Percentiles rank a stretch among this genome's conserved stretches.
Conservation (phyloP, 1,140 invertebrate genomes). For the Grapholita molesta region DNA sequence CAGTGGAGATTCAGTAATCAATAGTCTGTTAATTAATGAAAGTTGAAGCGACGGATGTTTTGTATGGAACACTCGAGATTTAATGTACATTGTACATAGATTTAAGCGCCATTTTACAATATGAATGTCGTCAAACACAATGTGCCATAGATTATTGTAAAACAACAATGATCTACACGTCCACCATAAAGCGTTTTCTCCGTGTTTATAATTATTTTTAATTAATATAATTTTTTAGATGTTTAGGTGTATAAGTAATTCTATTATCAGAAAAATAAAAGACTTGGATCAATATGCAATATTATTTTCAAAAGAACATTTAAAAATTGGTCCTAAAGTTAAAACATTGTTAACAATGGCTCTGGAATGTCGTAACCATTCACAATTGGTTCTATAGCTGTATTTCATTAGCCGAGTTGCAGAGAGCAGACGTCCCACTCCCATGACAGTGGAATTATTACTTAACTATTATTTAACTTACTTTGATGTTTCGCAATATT, state of each 20-base stretch:
- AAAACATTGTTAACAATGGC: slow-evolving; percentile 76
- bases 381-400: slow-evolving; percentile 53
- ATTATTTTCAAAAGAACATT: slow-evolving; percentile 77
- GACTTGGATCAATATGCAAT: slow-evolving; percentile 66
- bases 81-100: background rate
- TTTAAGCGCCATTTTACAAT: background rate
- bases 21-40: background rate
- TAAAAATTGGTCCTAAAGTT: slow-evolving; percentile 76
- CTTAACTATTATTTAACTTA: slow-evolving; percentile 5
- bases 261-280: slow-evolving; percentile 42
- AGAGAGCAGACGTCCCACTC: slow-evolving; percentile 52
- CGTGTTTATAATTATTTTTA: background rate
- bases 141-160: background rate
- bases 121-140: background rate
- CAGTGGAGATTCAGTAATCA: too few relatives aligned
- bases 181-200: background rate
- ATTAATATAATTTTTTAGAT: background rate
- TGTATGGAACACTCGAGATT: background rate
- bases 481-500: background rate
- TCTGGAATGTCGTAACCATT: slow-evolving; percentile 73
- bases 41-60: background rate
- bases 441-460: background rate
- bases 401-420: slow-evolving; percentile 31
- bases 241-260: background rate
- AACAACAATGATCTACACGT: background rate